These are phyloP conservation scores for Dasysyrphus tricinctus DNA, from an alignment of 2,888 invertebrate species.

Conservation along the genomic window DNA sequence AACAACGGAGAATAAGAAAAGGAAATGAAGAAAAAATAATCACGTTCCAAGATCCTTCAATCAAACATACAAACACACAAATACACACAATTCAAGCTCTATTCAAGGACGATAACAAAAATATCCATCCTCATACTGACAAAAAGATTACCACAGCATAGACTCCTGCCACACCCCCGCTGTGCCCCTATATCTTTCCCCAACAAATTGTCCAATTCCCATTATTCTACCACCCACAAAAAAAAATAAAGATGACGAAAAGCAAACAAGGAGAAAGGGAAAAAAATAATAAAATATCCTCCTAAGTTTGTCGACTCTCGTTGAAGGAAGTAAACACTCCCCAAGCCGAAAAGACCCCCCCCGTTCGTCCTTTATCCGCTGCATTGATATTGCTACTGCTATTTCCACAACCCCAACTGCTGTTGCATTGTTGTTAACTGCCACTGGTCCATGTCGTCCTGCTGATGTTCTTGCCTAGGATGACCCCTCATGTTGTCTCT, in stretches of 20 bases:
- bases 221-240: constrained; percentile 42
- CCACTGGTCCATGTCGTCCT: constrained; percentile 19
- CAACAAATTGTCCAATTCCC: constrained; percentile 19
- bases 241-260: constrained; percentile 66
- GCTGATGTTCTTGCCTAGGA: constrained; percentile 6
- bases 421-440: constrained; percentile 48
- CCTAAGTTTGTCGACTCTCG: constrained; percentile 52
- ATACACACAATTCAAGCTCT: not conserved
- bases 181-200: constrained; percentile 46
- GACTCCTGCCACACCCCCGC: constrained; percentile 17
- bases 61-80: constrained; percentile 2
- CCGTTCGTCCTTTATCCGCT: constrained; percentile 18
- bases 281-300: constrained; percentile 61
- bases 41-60: constrained; percentile 41
- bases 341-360: not conserved
- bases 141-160: constrained; percentile 54
- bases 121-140: constrained; percentile 64
- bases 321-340: constrained; percentile 50
- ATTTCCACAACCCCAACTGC: constrained; percentile 14
- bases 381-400: constrained; percentile 47
- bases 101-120: constrained; percentile 68
- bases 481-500: constrained; percentile 22
- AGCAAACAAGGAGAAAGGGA: constrained; percentile 26
- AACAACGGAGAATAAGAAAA: constrained; percentile 49
- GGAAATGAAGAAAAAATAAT: constrained; percentile 49